A percentile compares a stretch with the other conserved stretches of the same genome.
Conservation (phyloP, 2,888 invertebrate species). For the Coronaproctus castanopsis region DNA sequence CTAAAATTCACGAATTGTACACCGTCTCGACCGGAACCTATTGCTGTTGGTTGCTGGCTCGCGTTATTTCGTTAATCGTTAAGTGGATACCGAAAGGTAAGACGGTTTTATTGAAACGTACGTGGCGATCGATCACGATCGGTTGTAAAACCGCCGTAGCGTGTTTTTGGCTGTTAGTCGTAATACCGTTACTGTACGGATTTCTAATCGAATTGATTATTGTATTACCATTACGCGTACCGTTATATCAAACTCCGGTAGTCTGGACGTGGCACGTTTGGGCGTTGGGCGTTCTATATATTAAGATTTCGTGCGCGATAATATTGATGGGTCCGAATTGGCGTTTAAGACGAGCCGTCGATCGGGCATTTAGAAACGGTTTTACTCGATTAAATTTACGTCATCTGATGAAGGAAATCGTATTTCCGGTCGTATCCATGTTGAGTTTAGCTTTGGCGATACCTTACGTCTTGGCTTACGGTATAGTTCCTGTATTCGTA, state of each 20-base stretch:
- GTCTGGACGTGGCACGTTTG: constrained; percentile 87
- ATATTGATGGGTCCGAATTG: constrained; percentile 98
- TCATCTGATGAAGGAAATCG: constrained; percentile 31
- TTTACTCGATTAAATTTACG: constrained; percentile 68
- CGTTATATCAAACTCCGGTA: constrained; percentile 74
- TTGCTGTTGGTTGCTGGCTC: constrained; percentile 78
- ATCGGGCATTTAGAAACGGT: constrained; percentile 82
- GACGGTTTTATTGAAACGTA: constrained; percentile 45
- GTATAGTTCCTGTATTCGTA: constrained; percentile 43
- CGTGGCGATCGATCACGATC: constrained; percentile 46
- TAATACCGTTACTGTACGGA: constrained; percentile 82
- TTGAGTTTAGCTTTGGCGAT: constrained; percentile 76
- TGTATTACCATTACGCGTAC: constrained; percentile 80
- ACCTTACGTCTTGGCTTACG: constrained; percentile 75
- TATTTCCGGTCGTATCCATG: constrained; percentile 70
- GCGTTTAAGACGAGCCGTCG: constrained; percentile 74
- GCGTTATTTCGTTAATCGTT: constrained; percentile 57
- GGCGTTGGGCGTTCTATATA: constrained; percentile 87
- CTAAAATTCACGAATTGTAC: constrained; percentile 83
- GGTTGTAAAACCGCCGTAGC: constrained; percentile 57
- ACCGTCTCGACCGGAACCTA: constrained; percentile 88
- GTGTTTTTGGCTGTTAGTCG: constrained; percentile 53
- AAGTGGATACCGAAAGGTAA: constrained; percentile 82
- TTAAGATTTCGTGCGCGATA: constrained; percentile 88
- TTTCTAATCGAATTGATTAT: constrained; percentile 74